Evolutionary conservation across 2,113 vertebrate species (phyloP).

Genomic region (Excalfactoria chinensis): DNA sequence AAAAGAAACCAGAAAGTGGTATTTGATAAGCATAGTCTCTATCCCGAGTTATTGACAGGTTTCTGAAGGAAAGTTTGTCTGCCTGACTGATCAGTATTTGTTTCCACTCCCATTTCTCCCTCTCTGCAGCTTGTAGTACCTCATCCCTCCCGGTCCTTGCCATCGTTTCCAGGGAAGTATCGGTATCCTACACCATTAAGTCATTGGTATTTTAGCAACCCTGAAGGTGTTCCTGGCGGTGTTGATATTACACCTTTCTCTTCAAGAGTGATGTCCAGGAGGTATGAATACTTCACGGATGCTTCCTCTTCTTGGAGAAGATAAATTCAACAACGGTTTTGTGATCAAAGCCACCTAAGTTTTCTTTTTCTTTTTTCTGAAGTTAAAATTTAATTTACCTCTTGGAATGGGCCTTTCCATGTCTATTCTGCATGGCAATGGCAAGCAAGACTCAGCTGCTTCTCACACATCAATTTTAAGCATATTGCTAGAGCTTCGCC

Average conservation of each 20-base stretch:
- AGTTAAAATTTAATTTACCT: background rate
- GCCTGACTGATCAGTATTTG: background rate
- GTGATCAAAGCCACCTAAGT: background rate
- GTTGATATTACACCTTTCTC: background rate
- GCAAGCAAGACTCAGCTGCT: background rate
- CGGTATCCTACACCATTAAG: background rate
- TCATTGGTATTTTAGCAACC: background rate
- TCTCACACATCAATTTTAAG: background rate
- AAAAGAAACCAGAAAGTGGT: background rate
- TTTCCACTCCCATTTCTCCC: background rate
- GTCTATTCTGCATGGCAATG: background rate
- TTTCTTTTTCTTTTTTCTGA: background rate
- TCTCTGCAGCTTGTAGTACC: accelerated
- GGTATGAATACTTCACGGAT: background rate
- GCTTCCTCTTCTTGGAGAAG: background rate
- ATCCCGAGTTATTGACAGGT: background rate
- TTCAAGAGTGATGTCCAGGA: background rate
- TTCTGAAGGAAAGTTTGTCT: background rate
- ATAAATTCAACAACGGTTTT: background rate
- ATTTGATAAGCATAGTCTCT: background rate
- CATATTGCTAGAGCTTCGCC: accelerated
- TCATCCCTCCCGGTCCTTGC: background rate
- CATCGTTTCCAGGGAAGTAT: background rate
- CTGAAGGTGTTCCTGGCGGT: background rate
- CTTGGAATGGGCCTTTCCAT: background rate